Evolutionary conservation across 2,888 invertebrate species (phyloP), one percentile per base, ranked within the genome.

Genomic region (Pyrocoelia pectoralis): DNA sequence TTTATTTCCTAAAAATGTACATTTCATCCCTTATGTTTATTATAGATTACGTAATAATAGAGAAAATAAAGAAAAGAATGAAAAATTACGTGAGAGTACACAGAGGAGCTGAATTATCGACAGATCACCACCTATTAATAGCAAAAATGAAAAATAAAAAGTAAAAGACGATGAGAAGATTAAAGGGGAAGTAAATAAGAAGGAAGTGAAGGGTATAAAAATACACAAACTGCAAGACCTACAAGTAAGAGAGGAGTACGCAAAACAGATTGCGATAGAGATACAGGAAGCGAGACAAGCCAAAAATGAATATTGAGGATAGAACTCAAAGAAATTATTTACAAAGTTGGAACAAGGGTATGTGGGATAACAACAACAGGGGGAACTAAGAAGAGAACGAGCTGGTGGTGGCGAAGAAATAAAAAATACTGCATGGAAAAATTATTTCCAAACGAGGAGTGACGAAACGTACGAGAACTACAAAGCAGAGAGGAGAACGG

Each of bases 351-450:
- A n/a, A n/a, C n/a, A n/a, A n/a, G n/a, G n/a, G n/a, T n/a, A 46
- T 46, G 46, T 46, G 46, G 46, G 46, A 46, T 46, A 46, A 46
- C 14, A 9, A 46, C 12, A 14, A 46, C 46, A 46, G 46, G 46
- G 14, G 46, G 46, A 4, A 6, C 46, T 8, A 46, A 46, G 46
- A 46, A 46, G 10, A 46, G 9, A 46, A 46, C 46, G 3, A 14
- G 17, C 14, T 46, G 46, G 46, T 15, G 46, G 46, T 14, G n/a
- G 10, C 10, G 9, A 46, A 15, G 17, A 46, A 46, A 46, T 46
- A 13, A 46, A 46, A 10, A 46, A 46, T 15, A 14, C 10, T 6
- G 14, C 14, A 8, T 14, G 14, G 14, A n/a, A n/a, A n/a, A n/a
- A n/a, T n/a, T n/a, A n/a, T n/a, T n/a, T n/a, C n/a, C n/a, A n/a